Conservation (phyloP, 2,113 vertebrate genomes). For the Gambusia holbrooki region DNA sequence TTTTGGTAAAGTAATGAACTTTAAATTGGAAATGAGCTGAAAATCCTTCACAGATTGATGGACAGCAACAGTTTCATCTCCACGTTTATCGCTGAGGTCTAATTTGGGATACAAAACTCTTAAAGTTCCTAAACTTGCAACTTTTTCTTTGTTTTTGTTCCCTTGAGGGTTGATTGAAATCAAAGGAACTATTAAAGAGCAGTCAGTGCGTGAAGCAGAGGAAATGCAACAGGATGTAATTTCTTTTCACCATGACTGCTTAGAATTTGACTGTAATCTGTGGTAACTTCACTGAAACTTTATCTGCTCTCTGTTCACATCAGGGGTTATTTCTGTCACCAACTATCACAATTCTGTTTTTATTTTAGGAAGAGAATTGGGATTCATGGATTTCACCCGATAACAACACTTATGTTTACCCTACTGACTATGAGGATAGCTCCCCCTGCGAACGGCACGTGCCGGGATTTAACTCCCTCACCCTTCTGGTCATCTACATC, state of each 20-base stretch:
- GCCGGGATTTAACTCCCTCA: constrained; percentile 53
- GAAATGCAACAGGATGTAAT: too few species aligned
- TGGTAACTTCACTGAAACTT: neutral
- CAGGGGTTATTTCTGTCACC: neutral
- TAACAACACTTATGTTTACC: neutral
- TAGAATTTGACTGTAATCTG: neutral
- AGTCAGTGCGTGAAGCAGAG: neutral
- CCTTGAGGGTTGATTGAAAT: neutral
- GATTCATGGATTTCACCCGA: rapidly evolving
- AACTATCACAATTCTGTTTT: neutral
- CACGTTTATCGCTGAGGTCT: neutral
- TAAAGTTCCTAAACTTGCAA: neutral
- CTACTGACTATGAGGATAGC: too few species aligned
- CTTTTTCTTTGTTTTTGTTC: neutral
- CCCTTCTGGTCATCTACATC: constrained; percentile 74
- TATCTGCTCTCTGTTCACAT: neutral
- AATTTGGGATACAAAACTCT: neutral
- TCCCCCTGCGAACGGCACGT: constrained; percentile 59
- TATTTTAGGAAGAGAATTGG: rapidly evolving
- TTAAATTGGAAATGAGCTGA: neutral
- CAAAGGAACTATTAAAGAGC: neutral
- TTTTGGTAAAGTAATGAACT: neutral
- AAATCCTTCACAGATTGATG: neutral
- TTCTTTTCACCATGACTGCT: too few species aligned
- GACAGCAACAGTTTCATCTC: neutral